phyloP scores from a whole-genome alignment of 2,888 invertebrate species.

The Andrena trimmerana region DNA sequence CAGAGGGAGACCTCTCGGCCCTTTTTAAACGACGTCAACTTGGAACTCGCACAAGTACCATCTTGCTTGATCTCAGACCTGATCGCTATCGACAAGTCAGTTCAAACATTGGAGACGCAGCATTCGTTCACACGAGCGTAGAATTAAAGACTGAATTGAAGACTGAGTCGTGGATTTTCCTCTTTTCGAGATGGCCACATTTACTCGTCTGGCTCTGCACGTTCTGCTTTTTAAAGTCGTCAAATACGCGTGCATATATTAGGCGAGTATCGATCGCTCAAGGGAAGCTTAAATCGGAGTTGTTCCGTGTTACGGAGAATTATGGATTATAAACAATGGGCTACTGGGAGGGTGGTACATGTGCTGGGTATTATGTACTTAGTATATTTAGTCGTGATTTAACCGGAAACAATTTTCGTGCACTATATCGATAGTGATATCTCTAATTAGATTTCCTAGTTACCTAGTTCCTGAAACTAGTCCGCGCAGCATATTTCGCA shows the following conservation, averaged over 20 bases:
- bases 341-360: not conserved
- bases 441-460: not conserved
- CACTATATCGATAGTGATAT: not conserved
- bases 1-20: no score
- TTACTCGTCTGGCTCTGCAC: not conserved
- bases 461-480: not conserved
- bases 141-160: no score
- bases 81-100: no score
- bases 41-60: no score
- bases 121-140: no score
- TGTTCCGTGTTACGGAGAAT: constrained; percentile 39
- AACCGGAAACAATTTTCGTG: constrained; percentile 4
- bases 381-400: not conserved
- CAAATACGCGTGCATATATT: not conserved
- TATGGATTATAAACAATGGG: constrained; percentile 40
- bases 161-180: no score
- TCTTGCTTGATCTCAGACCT: no score
- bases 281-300: constrained; percentile 38
- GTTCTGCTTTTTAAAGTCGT: not conserved
- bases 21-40: no score
- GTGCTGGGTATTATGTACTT: not conserved
- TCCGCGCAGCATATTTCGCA: not conserved
- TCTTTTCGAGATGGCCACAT: not conserved
- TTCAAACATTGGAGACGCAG: no score
- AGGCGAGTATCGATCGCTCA: constrained; percentile 21